Percentiles rank a stretch among this genome's conserved stretches.
phyloP scores from a whole-genome alignment of 2,113 vertebrate genomes.

The Ceyx margarethae region DNA sequence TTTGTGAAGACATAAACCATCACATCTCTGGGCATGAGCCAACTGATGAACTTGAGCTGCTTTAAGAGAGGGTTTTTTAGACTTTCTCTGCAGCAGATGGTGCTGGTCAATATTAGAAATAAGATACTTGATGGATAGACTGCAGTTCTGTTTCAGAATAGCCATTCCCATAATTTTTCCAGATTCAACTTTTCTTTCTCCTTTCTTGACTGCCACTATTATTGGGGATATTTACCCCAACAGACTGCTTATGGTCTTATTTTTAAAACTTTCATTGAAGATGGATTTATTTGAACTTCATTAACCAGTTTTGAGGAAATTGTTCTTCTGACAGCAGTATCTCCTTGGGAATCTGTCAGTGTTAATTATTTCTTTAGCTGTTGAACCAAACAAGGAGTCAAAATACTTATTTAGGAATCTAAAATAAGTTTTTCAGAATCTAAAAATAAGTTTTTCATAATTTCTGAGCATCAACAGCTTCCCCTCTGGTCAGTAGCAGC shows the following conservation, averaged over 20 bases:
- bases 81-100: conserved; percentile 1
- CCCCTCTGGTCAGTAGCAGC: background rate
- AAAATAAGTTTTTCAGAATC: background rate
- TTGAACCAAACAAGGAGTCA: conserved; percentile 50
- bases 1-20: background rate
- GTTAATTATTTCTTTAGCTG: conserved; percentile 21
- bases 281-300: conserved; percentile 28
- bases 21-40: background rate
- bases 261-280: conserved; percentile 43
- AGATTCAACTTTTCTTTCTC: background rate
- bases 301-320: conserved; percentile 54
- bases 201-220: conserved; percentile 2
- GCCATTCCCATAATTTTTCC: conserved; percentile 19
- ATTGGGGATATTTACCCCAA: background rate
- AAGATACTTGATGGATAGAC: conserved; percentile 8
- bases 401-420: conserved; percentile 19
- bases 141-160: background rate
- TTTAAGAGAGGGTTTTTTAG: background rate
- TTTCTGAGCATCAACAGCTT: background rate
- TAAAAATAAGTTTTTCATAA: background rate
- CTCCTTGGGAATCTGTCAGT: conserved; percentile 27
- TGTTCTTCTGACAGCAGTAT: conserved; percentile 41
- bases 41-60: background rate
- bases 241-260: background rate
- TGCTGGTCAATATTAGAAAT: background rate